Percentiles rank a stretch among this genome's conserved stretches.
These are phyloP conservation scores for Tiliacea citrago DNA, from an alignment of 2,888 invertebrate species.

Conservation along the genomic window DNA sequence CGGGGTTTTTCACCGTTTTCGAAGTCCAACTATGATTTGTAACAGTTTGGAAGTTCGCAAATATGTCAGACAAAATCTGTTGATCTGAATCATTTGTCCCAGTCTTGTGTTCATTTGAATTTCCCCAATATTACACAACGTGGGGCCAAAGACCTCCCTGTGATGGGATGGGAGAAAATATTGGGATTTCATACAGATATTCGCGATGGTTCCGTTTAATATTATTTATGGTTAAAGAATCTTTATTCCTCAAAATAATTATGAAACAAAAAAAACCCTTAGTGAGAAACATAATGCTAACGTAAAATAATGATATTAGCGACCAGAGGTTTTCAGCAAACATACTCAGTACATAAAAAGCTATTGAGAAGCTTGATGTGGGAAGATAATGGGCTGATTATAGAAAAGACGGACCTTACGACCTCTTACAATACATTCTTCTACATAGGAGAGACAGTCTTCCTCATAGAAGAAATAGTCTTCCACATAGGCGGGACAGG, in stretches of 20 bases:
- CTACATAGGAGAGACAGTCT: not conserved
- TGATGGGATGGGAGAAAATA: slow-evolving; percentile 5
- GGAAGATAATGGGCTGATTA: not conserved
- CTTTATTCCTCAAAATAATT: not conserved
- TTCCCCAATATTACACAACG: slow-evolving; percentile 47
- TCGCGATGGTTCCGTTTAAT: slow-evolving; percentile 46
- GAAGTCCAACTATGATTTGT: slow-evolving; percentile 9
- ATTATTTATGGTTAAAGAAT: not conserved
- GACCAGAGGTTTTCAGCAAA: not conserved
- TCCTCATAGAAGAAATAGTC: not conserved
- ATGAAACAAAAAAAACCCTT: not conserved
- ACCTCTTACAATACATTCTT: not conserved
- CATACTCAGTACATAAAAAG: no score
- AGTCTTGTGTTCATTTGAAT: slow-evolving; percentile 51
- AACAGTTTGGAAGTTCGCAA: slow-evolving; percentile 24
- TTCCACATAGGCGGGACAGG: not conserved
- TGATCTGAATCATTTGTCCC: slow-evolving; percentile 48
- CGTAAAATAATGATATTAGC: not conserved
- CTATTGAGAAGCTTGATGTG: not conserved
- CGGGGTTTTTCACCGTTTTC: slow-evolving; percentile 12
- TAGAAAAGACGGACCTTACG: not conserved
- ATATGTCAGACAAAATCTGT: slow-evolving; percentile 35
- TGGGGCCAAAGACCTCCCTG: slow-evolving; percentile 48
- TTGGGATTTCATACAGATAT: slow-evolving; percentile 15
- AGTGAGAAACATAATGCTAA: not conserved